These are phyloP conservation scores for Drosophila serrata DNA, from an alignment of 1,140 invertebrate species.

Conservation along the genomic window DNA sequence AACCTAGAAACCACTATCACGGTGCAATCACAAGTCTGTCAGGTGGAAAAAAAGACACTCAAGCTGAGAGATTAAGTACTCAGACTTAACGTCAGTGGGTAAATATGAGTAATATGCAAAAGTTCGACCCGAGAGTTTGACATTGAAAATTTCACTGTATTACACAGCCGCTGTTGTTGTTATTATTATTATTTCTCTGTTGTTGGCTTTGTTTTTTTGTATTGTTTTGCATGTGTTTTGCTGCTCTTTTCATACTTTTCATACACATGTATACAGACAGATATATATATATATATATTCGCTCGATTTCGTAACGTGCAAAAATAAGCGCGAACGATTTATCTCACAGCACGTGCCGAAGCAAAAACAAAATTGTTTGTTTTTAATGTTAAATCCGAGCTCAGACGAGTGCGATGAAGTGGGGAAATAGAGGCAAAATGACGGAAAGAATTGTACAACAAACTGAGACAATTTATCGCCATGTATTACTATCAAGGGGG, in stretches of 20 bases:
- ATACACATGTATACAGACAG: slow-evolving; percentile 25
- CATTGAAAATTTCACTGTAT: slow-evolving; percentile 65
- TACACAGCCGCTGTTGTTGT: slow-evolving; percentile 30
- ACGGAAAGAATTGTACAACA: slow-evolving; percentile 46
- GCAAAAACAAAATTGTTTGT: slow-evolving; percentile 69
- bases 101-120: slow-evolving; percentile 46
- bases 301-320: slow-evolving; percentile 68
- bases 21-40: slow-evolving; percentile 55
- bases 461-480: slow-evolving; percentile 55
- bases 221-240: slow-evolving; percentile 59
- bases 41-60: slow-evolving; percentile 37
- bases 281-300: slow-evolving; percentile 11
- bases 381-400: slow-evolving; percentile 70
- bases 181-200: slow-evolving; percentile 30
- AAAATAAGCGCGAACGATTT: slow-evolving; percentile 52
- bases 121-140: slow-evolving; percentile 49
- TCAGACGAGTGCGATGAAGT: slow-evolving; percentile 20
- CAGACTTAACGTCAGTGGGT: slow-evolving; percentile 11
- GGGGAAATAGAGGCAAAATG: slow-evolving; percentile 11
- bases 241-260: slow-evolving; percentile 43
- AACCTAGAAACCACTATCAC: slow-evolving; percentile 32
- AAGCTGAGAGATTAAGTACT: slow-evolving; percentile 11
- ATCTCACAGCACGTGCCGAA: slow-evolving; percentile 72
- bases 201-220: slow-evolving; percentile 40
- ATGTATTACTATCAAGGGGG: slow-evolving; percentile 27